phyloP scores from a whole-genome alignment of 2,113 vertebrate species.

The Tamias sibiricus region DNA sequence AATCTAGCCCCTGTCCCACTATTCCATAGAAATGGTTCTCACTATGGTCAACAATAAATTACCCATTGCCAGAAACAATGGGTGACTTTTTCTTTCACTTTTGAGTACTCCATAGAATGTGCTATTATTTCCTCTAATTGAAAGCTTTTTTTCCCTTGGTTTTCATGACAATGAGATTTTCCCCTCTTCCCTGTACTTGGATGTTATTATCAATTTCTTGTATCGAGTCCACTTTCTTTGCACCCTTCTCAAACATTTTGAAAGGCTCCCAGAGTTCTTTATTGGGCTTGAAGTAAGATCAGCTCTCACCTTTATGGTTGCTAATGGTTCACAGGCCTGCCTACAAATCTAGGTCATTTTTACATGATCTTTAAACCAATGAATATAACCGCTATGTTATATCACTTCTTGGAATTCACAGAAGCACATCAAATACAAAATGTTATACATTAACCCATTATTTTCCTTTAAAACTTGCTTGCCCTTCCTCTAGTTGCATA shows the following conservation, averaged over 20 bases:
- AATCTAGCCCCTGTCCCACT: not conserved
- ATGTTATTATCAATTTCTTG: not conserved
- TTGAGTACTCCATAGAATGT: not conserved
- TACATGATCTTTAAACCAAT: not conserved
- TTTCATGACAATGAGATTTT: not conserved
- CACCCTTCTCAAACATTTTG: not conserved
- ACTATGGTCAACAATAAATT: not conserved
- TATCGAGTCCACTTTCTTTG: not conserved
- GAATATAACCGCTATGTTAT: not conserved
- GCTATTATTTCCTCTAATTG: not conserved
- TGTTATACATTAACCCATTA: not conserved
- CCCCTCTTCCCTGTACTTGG: fast-evolving
- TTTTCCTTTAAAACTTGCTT: not conserved
- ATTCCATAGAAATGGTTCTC: not conserved
- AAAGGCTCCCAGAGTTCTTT: not conserved
- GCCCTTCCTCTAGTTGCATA: not conserved
- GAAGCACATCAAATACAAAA: not conserved
- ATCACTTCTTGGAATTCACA: not conserved
- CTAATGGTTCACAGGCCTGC: not conserved
- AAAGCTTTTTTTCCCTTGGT: not conserved
- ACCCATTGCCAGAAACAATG: not conserved
- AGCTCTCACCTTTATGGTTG: not conserved
- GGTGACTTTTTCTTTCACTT: not conserved
- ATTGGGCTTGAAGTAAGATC: not conserved
- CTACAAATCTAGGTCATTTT: not conserved